phyloP scores from a whole-genome alignment of 2,113 vertebrate species.

The Phrynosoma blainvillii region DNA sequence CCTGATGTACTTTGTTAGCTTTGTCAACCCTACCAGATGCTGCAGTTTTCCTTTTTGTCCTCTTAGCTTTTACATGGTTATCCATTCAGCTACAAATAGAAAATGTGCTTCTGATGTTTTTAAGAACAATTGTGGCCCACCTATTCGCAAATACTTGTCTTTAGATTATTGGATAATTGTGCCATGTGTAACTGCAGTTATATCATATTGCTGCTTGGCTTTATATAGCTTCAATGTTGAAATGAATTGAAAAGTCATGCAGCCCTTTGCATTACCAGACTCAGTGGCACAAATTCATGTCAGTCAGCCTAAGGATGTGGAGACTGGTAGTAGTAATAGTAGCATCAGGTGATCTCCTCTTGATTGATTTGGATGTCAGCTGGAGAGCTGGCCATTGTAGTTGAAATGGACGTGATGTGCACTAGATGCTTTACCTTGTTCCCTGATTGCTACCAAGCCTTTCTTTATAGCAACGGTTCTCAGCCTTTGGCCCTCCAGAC shows the following conservation, averaged over 20 bases:
- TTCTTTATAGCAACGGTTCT: background rate
- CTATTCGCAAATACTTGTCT: background rate
- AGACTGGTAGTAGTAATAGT: background rate
- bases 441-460: background rate
- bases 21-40: slow-evolving; percentile 42
- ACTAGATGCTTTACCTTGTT: background rate
- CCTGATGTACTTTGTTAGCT: slow-evolving; percentile 19
- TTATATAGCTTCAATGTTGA: slow-evolving; percentile 17
- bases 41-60: slow-evolving; percentile 43
- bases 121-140: slow-evolving; percentile 35
- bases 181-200: slow-evolving; percentile 49
- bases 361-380: slow-evolving; percentile 29
- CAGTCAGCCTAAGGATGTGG: background rate
- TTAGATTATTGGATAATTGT: slow-evolving; percentile 1
- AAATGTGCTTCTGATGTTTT: slow-evolving; percentile 13
- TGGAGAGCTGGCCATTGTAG: background rate
- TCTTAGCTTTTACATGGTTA: slow-evolving; percentile 21
- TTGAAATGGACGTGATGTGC: background rate
- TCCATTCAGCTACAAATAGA: slow-evolving; percentile 32
- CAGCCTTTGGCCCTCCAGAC: no score
- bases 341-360: slow-evolving; percentile 6
- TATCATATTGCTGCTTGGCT: slow-evolving; percentile 36
- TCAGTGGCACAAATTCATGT: background rate
- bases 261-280: background rate
- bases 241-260: background rate